Conservation (phyloP, 2,113 vertebrate species). For the Misgurnus mizolepis region DNA sequence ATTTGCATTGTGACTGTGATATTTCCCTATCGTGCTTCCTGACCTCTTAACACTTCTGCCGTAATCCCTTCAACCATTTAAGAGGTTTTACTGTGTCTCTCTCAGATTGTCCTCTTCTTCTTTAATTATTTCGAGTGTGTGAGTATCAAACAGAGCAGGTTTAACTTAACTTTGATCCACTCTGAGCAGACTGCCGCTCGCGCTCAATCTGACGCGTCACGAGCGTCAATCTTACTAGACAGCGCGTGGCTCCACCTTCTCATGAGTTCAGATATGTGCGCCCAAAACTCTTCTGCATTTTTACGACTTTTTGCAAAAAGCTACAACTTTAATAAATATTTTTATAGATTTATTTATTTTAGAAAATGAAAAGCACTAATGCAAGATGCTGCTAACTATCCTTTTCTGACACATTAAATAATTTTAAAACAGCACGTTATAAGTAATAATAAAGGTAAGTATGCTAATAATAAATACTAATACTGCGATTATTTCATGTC, state of each 20-base stretch:
- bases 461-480: too few relatives aligned
- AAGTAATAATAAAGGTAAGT: too few relatives aligned
- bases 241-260: slow-evolving; percentile 2
- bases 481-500: too few relatives aligned
- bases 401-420: too few relatives aligned
- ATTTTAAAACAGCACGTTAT: too few relatives aligned
- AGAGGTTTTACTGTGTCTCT: slow-evolving; percentile 3
- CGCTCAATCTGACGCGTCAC: slow-evolving; percentile 28
- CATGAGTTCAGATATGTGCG: background rate
- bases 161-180: slow-evolving; percentile 10
- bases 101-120: slow-evolving; percentile 7
- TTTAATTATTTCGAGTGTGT: background rate
- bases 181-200: background rate
- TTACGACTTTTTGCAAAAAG: background rate
- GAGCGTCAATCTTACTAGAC: background rate
- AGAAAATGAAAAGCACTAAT: too few relatives aligned
- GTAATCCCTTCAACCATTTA: background rate
- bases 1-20: slow-evolving; percentile 33
- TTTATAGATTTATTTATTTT: background rate
- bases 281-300: background rate
- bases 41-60: slow-evolving; percentile 10
- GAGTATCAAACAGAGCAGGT: background rate
- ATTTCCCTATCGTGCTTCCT: slow-evolving; percentile 10
- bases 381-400: too few relatives aligned
- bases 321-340: background rate